Percentiles rank a stretch among this genome's conserved stretches.
phyloP scores from a whole-genome alignment of 2,888 invertebrate species.

The Xestia ashworthii region DNA sequence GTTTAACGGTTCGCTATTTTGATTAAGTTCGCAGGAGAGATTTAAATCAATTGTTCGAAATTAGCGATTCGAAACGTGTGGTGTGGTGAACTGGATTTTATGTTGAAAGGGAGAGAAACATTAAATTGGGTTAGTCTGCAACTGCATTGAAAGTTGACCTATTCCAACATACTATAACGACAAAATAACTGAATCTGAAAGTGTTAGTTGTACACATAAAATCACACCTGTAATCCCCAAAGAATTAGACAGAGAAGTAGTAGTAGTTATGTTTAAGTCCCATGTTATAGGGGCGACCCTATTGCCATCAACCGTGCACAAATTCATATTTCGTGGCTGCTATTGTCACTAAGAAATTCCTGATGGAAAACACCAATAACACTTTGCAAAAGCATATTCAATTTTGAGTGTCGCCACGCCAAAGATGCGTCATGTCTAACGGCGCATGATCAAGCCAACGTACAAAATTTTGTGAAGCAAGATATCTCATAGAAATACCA shows the following conservation, averaged over 20 bases:
- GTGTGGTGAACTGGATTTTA: slow-evolving; percentile 3
- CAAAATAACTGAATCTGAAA: not conserved
- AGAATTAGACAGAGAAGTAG: no score
- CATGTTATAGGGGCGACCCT: no score
- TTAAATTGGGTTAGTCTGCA: not conserved
- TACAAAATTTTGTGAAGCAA: not conserved
- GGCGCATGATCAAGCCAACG: no score
- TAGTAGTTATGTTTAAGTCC: no score
- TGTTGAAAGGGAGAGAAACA: not conserved
- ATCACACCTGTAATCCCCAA: no score
- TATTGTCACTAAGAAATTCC: no score
- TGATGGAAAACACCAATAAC: no score
- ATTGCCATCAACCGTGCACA: no score
- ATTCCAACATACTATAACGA: not conserved
- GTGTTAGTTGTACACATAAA: not conserved
- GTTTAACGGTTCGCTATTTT: slow-evolving; percentile 39
- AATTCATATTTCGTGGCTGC: no score
- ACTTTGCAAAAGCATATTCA: not conserved
- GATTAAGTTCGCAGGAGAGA: slow-evolving; percentile 42
- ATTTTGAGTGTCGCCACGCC: not conserved
- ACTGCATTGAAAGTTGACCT: not conserved
- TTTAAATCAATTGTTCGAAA: slow-evolving; percentile 43
- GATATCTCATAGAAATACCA: not conserved
- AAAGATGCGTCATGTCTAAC: not conserved
- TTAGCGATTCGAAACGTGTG: slow-evolving; percentile 24